These are phyloP conservation scores for Medauroidea extradentata DNA, from an alignment of 1,140 invertebrate species.

Conservation along the genomic window DNA sequence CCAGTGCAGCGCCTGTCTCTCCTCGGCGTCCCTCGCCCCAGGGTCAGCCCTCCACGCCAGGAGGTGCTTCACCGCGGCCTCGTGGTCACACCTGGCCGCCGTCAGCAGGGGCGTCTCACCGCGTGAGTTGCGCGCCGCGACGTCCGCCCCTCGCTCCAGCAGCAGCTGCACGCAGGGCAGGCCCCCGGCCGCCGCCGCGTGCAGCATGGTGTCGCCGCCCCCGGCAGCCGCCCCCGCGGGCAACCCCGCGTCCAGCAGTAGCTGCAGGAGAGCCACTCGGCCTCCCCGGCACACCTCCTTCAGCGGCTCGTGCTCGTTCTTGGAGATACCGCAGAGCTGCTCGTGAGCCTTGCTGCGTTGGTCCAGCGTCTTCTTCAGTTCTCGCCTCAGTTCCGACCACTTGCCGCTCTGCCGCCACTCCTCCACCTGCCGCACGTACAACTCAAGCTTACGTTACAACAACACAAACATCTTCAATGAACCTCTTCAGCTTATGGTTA, in stretches of 20 bases:
- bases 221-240: constrained; percentile 52
- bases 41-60: constrained; percentile 37
- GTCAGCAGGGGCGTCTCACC: constrained; percentile 42
- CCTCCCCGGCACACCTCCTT: constrained; percentile 42
- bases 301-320: constrained; percentile 20
- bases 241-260: constrained; percentile 68
- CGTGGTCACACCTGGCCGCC: constrained; percentile 42
- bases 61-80: constrained; percentile 36
- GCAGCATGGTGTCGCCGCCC: constrained; percentile 43
- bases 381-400: background rate
- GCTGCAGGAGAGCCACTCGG: constrained; percentile 72
- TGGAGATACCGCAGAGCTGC: background rate
- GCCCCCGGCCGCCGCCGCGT: constrained; percentile 51
- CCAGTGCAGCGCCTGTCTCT: constrained; percentile 71
- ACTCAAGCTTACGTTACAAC: no score
- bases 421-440: background rate
- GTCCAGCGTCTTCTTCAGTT: background rate
- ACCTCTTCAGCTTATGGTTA: no score
- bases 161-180: constrained; percentile 44
- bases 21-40: constrained; percentile 42
- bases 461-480: no score
- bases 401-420: background rate
- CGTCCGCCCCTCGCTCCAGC: constrained; percentile 38
- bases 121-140: background rate
- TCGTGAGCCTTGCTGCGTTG: background rate